Evolutionary conservation across 2,888 invertebrate genomes (phyloP).

Genomic region (Himalopsyche anomala): DNA sequence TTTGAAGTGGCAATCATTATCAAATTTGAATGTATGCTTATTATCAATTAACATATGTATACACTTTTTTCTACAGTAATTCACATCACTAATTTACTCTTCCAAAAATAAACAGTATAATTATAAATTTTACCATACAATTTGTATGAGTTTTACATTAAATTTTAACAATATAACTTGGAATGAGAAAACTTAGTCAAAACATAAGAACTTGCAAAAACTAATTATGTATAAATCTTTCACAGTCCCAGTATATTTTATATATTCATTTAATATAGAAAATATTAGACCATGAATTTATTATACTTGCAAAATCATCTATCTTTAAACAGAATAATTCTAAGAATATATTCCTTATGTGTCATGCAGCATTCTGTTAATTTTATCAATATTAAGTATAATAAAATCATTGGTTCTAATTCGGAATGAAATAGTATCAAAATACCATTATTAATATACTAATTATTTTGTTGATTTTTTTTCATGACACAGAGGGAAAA

Average conservation of each 20-base stretch:
- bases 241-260: not conserved
- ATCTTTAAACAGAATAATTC: not conserved
- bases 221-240: too few relatives aligned
- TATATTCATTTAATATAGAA: not conserved
- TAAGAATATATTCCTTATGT: not conserved
- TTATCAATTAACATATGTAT: too few relatives aligned
- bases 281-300: not conserved
- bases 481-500: constrained; percentile 86
- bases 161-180: too few relatives aligned
- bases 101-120: too few relatives aligned
- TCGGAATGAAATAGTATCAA: constrained; percentile 18
- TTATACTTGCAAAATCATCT: not conserved
- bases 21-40: too few relatives aligned
- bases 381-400: not conserved
- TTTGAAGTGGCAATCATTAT: too few relatives aligned
- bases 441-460: constrained; percentile 5
- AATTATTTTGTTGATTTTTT: constrained; percentile 53
- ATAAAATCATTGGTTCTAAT: constrained; percentile 3
- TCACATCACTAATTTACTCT: too few relatives aligned
- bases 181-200: too few relatives aligned
- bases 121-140: too few relatives aligned
- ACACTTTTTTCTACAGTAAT: too few relatives aligned
- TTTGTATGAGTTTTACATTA: too few relatives aligned
- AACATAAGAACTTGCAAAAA: too few relatives aligned
- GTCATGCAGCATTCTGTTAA: not conserved